Base-by-base conservation (phyloP, 2,113 vertebrate genomes). In the Corvus moneduloides region DNA sequence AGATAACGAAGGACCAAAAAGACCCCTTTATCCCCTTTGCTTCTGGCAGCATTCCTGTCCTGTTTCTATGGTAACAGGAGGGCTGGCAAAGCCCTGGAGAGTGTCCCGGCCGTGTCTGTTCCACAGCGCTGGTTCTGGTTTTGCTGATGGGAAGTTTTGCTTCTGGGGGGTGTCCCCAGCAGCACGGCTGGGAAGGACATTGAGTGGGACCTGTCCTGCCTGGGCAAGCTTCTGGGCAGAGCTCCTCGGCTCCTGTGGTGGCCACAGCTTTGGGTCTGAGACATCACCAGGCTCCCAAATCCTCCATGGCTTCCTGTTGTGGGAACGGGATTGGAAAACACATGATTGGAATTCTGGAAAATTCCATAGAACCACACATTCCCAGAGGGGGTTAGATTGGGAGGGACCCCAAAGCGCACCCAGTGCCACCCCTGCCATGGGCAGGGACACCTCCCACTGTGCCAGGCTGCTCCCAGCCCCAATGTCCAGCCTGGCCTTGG, bases 391-490 rank as follows among this genome's bases (percentile, higher is more conserved):
- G 1, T 11, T 48, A 30, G 28, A 4, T 3, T 39, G 23, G 11
- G 2, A 51, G 7, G 9, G 28, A 22, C 7, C 28, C 0, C 4
- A 14, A 22, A 41, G 3, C 17, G n/a, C 63, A 3, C 0, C 27
- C 43, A 67, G 9, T 23, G 13, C 62, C 77, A 24, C 22, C 33
- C 75, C 28, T 19, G 22, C 46, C 59, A 18, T 35, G 61, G 75
- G 76, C 76, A 64, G 76, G 49, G 39, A 55, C 49, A 15, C 61
- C 39, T 80, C 2, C 76, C 76, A 14, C 77, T 48, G 15, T 21
- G 37, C 48, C 75, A 77, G 58, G 13, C 20, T 76, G 39, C 51
- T 54, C 52, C 52, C 1, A 73, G 51, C 51, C 69, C 69, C 51
- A 71, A 3, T 54, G 46, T n/a, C 75, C 48, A 63, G 11, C 58